Evolutionary conservation across 2,888 invertebrate species (phyloP), one percentile per base, ranked within the genome.

Genomic region (Andrena flavipes): DNA sequence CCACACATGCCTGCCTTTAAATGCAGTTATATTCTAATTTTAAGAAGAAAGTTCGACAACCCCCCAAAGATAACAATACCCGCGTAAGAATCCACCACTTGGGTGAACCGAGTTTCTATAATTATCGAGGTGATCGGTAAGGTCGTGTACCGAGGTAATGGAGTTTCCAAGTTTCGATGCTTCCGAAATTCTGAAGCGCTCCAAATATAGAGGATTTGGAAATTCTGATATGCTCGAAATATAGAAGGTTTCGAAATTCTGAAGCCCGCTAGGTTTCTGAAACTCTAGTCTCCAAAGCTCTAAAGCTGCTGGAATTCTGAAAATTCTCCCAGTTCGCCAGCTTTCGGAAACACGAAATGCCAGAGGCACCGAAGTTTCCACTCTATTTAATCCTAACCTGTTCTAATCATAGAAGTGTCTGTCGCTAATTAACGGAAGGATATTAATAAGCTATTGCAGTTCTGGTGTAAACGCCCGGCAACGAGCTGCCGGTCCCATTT

Each of bases 381-480:
- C 42, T 4, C 42, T 16, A 16, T 42, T 42, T 42, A 13, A 5
- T 13, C 4, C 42, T 42, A 42, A 42, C 42, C 42, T 42, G 42
- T 42, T 42, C 42, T 42, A 42, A 42, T 42, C 42, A 16, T 42
- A 42, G 42, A 16, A 42, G 42, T 42, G 42, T 16, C 42, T 42
- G 42, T 42, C 42, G 42, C 42, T 42, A 51, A 33, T 68, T 54
- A 68, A 54, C 33, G 35, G n/a, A 26, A 35, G 68, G 33, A 54
- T 54, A 51, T 69, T 59, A 56, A 56, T 35, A 29, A 42, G 42
- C 26, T 26, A 8, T 10, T 10, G 56, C 23, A 42, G 23, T 56
- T 29, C 42, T 10, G 0, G 8, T 10, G 23, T 48, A 59, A 49
- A 59, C 16, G 59, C 20, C n/a, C 2, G 8, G 51, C 7, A 20